Percentiles rank a stretch among this genome's conserved stretches.
Conservation (phyloP, 2,113 vertebrate species). For the Apistogramma diplotaenia region DNA sequence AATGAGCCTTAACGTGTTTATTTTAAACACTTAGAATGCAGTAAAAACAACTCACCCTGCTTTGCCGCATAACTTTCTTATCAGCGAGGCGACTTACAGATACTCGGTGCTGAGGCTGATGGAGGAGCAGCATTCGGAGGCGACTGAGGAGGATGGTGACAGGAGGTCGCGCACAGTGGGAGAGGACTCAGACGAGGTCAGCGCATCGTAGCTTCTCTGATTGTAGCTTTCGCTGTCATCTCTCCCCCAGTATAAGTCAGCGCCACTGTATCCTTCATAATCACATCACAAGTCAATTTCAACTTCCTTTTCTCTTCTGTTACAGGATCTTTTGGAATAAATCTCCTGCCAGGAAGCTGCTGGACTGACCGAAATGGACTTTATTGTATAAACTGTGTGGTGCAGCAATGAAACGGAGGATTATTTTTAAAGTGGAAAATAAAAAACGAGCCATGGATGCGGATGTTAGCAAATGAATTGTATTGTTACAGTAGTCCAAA, state of each 20-base stretch:
- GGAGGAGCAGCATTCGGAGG: constrained; percentile 61
- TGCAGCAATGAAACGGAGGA: background rate
- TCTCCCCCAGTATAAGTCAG: constrained; percentile 13
- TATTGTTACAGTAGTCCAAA: background rate
- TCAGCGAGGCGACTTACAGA: constrained; percentile 70
- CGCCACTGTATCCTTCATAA: constrained; percentile 32
- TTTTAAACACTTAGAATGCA: constrained; percentile 17
- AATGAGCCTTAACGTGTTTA: constrained; percentile 31
- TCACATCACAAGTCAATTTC: constrained; percentile 38
- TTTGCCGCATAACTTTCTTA: constrained; percentile 32
- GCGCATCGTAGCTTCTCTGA: constrained; percentile 15
- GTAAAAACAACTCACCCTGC: constrained; percentile 10
- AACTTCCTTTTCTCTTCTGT: constrained; percentile 22
- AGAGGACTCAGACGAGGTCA: constrained; percentile 76
- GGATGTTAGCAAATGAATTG: background rate
- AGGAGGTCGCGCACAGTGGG: constrained; percentile 30
- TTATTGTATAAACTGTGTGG: background rate
- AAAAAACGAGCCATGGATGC: background rate
- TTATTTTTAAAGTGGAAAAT: background rate
- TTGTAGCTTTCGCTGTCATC: constrained; percentile 30
- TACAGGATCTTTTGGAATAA: constrained; percentile 73
- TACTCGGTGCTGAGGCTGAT: constrained; percentile 68
- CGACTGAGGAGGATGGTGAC: constrained; percentile 45
- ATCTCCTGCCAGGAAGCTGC: constrained; percentile 15
- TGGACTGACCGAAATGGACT: background rate